These are phyloP conservation scores for Megaceryle alcyon DNA, from an alignment of 2,797 vertebrate genomes.

Conservation along the genomic window DNA sequence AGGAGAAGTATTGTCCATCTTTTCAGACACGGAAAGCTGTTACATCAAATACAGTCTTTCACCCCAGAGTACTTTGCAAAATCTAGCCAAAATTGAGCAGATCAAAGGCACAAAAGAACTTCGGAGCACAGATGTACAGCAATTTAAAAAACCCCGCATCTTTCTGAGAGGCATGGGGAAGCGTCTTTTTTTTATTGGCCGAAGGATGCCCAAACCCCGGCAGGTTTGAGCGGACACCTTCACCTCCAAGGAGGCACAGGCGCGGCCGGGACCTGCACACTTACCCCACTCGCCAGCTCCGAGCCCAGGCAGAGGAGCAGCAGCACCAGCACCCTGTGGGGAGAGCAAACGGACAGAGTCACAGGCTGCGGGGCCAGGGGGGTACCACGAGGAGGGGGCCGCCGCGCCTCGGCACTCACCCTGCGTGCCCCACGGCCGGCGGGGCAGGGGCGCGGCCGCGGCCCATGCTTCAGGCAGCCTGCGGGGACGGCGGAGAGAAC, in stretches of 20 bases:
- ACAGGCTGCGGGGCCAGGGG: neutral
- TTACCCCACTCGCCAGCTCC: conserved; percentile 59
- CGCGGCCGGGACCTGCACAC: neutral
- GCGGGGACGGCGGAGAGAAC: neutral
- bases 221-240: neutral
- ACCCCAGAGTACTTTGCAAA: neutral
- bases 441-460: neutral
- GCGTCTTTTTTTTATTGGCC: neutral
- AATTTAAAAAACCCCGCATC: neutral
- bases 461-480: conserved; percentile 1
- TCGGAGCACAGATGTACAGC: neutral
- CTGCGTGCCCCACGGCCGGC: neutral
- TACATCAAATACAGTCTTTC: neutral
- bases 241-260: neutral
- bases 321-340: conserved; percentile 33
- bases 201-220: neutral
- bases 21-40: neutral
- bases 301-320: conserved; percentile 26
- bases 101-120: neutral
- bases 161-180: neutral
- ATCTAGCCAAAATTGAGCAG: neutral
- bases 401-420: conserved; percentile 27
- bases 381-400: neutral
- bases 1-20: neutral
- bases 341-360: neutral